Evolutionary conservation across 1,140 invertebrate genomes (phyloP).

Genomic region (Eupristina koningsbergeri): DNA sequence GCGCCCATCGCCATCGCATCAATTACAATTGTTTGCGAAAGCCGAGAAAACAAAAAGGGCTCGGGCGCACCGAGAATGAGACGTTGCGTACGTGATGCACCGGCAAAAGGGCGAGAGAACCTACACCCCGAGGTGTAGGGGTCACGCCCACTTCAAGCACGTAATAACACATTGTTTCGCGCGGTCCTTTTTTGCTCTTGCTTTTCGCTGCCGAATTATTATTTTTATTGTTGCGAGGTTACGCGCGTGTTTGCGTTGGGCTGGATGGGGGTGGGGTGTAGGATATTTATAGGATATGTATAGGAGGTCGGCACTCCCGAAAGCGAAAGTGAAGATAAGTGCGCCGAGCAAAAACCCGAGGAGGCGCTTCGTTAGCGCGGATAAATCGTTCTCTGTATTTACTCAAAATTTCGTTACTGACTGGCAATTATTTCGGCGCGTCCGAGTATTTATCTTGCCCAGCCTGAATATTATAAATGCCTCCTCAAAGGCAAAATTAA

Average conservation of each 20-base stretch:
- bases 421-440: slow-evolving; percentile 24
- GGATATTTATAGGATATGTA: no score
- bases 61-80: not conserved
- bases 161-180: slow-evolving; percentile 48
- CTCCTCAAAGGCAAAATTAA: not conserved
- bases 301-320: not conserved
- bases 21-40: slow-evolving; percentile 43
- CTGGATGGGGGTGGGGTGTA: not conserved
- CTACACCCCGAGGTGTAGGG: not conserved
- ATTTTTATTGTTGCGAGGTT: slow-evolving; percentile 30
- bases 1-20: slow-evolving; percentile 42
- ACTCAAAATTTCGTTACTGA: slow-evolving; percentile 23
- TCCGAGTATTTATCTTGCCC: slow-evolving; percentile 11
- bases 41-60: not conserved
- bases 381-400: slow-evolving; percentile 36
- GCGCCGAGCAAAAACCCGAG: not conserved
- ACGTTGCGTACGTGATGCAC: slow-evolving; percentile 19
- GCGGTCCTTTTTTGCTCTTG: no score
- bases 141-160: slow-evolving; percentile 41
- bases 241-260: not conserved
- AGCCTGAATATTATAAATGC: slow-evolving; percentile 30
- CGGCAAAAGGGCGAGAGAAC: not conserved
- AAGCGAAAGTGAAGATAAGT: slow-evolving; percentile 39
- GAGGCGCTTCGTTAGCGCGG: slow-evolving; percentile 1
- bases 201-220: no score